Base-by-base conservation (phyloP, 2,113 vertebrate species). In the Merops nubicus region DNA sequence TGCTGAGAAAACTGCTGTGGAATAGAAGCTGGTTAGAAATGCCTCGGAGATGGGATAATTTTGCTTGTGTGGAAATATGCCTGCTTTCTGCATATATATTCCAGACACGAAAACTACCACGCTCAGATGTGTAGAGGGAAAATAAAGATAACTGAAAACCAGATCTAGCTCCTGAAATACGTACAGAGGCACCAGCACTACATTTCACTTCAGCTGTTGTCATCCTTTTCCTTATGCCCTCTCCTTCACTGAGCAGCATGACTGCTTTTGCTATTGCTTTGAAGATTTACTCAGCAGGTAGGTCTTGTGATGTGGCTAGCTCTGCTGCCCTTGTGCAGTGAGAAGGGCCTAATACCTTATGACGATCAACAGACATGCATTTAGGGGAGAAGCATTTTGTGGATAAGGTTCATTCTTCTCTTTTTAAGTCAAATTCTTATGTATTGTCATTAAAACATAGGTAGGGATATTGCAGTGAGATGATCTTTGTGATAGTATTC, bases 251-350 rank as follows among this genome's bases (percentile, higher is more conserved):
- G 59, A 86, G 64, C 88, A 95, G 83, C 64, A 23, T 47, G 86
- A 70, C 64, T 93, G 73, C 50, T 89, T 80, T 63, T 78, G 42
- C 83, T 88, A 5, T 80, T 50, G 36, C 91, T 91, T 91, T 85
- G 91, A 89, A 91, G 83, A 77, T 93, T 69, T 92, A 65, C 83
- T 89, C 80, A 87, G 79, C 68, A 67, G 88, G 94, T 67, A 74
- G 59, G 34, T 74, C 72, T 56, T 89, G 50, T 86, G 80, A 86
- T 89, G 68, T 70, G 45, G 50, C 59, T 86, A 56, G 45, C 72
- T 77, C 59, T 80, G 67, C 72, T 86, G 79, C 85, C 63, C 79
- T 51, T 80, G 68, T 50, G 17, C 60, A 74, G 68, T 54, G 45
- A 84, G 72, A 92, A 59, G 68, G 33, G 34, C 29, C 82, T 89